phyloP scores from a whole-genome alignment of 2,888 invertebrate genomes.

The Apamea sordens region DNA sequence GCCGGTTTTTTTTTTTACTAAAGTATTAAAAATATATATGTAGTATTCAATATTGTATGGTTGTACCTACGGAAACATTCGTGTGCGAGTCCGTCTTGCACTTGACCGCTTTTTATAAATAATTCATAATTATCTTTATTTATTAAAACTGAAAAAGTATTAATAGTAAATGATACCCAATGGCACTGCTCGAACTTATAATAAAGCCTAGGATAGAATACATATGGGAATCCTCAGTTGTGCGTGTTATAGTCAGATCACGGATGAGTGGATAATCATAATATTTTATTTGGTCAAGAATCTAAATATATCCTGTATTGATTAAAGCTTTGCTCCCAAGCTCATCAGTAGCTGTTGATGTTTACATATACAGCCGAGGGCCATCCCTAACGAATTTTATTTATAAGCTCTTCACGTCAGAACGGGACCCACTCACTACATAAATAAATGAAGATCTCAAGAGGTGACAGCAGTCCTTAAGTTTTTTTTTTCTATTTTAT shows the following conservation, averaged over 20 bases:
- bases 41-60: too few relatives aligned
- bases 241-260: not conserved
- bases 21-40: too few relatives aligned
- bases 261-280: not conserved
- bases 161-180: not conserved
- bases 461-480: conserved; percentile 67
- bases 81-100: too few relatives aligned
- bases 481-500: conserved; percentile 49
- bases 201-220: not conserved
- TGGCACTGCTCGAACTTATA: not conserved
- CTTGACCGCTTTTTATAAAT: not conserved
- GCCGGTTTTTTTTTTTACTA: too few relatives aligned
- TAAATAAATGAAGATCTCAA: conserved; percentile 72
- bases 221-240: not conserved
- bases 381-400: conserved; percentile 77
- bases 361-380: conserved; percentile 62
- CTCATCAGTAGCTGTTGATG: conserved; percentile 33
- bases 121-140: not conserved
- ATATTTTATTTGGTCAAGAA: not conserved
- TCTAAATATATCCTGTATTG: conserved; percentile 16
- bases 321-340: conserved; percentile 18
- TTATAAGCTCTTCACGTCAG: conserved; percentile 78
- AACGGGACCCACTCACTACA: conserved; percentile 70
- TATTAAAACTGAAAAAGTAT: not conserved
- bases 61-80: too few relatives aligned